Conservation (phyloP, 2,797 vertebrate genomes). For the Cyprinella venusta region DNA sequence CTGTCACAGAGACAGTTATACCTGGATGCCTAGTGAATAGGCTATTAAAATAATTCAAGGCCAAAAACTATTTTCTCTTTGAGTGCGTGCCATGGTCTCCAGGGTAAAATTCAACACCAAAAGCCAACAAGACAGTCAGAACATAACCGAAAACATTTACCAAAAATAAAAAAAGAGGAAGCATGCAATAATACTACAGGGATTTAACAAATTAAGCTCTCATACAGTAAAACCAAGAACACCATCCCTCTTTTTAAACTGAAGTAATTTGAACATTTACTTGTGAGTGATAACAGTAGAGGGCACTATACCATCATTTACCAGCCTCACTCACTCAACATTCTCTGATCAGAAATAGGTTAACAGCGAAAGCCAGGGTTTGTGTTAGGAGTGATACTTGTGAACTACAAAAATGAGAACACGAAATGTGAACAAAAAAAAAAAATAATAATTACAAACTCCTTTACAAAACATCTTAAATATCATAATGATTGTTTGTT, state of each 20-base stretch:
- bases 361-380: conserved; percentile 42
- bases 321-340: conserved; percentile 58
- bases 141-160: neutral
- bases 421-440: neutral
- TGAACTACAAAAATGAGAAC: neutral
- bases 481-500: neutral
- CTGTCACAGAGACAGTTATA: neutral
- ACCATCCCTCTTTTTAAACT: neutral
- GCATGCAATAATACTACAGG: neutral
- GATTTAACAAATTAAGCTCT: neutral
- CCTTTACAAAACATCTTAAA: neutral
- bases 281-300: conserved; percentile 78
- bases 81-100: neutral
- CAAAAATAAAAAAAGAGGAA: too few species aligned
- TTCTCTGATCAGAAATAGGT: conserved; percentile 56
- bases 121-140: conserved; percentile 6
- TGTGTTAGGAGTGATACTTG: conserved; percentile 5
- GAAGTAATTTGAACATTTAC: conserved; percentile 7
- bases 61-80: neutral
- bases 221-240: neutral
- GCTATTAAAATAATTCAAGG: neutral
- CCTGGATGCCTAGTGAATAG: neutral
- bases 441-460: neutral
- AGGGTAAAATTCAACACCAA: conserved; percentile 21
- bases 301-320: conserved; percentile 80